These are phyloP conservation scores for Limnodromus scolopaceus DNA, from an alignment of 2,797 vertebrate species.

Conservation along the genomic window DNA sequence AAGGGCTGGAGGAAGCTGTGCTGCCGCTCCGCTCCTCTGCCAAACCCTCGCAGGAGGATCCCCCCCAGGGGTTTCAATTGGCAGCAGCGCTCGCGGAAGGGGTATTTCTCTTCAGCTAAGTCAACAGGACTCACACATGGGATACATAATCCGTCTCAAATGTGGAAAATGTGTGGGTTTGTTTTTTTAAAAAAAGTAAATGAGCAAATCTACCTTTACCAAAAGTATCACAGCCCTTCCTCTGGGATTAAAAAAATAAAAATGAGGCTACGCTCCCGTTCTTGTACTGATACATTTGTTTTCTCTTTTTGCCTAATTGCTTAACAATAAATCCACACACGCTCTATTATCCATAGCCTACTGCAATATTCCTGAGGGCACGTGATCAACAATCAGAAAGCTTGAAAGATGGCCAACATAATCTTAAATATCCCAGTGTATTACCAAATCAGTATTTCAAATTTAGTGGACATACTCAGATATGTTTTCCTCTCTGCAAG, in stretches of 20 bases:
- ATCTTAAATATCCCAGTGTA: conserved; percentile 66
- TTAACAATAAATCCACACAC: conserved; percentile 52
- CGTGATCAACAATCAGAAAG: conserved; percentile 55
- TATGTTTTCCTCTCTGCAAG: conserved; percentile 50
- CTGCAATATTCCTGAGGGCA: conserved; percentile 44
- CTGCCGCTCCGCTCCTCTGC: neutral
- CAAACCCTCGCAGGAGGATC: neutral
- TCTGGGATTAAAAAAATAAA: neutral
- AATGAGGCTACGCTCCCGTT: neutral
- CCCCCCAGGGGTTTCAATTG: neutral
- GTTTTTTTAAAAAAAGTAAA: neutral
- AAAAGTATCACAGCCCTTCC: neutral
- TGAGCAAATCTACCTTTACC: neutral
- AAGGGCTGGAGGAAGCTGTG: neutral
- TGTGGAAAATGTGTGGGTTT: neutral
- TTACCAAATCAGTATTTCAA: conserved; percentile 67
- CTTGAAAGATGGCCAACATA: conserved; percentile 54
- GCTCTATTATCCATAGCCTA: conserved; percentile 33
- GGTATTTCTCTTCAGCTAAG: neutral
- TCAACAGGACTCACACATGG: neutral
- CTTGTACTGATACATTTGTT: conserved; percentile 48
- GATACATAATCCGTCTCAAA: neutral
- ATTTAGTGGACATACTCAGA: conserved; percentile 60
- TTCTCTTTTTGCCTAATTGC: conserved; percentile 52
- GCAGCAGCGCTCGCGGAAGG: neutral